phyloP scores from a whole-genome alignment of 1,140 invertebrate species.

The Teleopsis dalmanni region DNA sequence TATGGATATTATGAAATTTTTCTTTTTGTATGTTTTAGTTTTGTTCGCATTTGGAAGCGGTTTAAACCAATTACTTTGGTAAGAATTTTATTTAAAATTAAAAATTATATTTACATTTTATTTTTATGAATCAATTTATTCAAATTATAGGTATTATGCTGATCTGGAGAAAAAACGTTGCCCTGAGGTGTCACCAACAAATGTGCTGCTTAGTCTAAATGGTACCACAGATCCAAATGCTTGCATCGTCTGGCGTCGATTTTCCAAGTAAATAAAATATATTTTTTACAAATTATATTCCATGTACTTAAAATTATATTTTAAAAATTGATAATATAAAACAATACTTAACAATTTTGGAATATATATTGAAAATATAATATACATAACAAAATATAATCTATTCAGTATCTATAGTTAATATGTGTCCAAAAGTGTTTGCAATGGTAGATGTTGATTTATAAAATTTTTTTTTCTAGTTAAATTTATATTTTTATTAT shows the following conservation, averaged over 20 bases:
- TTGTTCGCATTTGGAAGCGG: slow-evolving; percentile 80
- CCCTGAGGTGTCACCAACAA: slow-evolving; percentile 45
- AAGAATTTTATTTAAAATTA: slow-evolving; percentile 61
- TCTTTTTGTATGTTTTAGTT: slow-evolving; percentile 89
- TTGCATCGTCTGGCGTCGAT: slow-evolving; percentile 81
- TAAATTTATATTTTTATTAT: too few species aligned
- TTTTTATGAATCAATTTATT: neutral
- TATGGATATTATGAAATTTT: slow-evolving; percentile 96
- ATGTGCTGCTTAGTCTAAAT: slow-evolving; percentile 44
- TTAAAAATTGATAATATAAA: too few species aligned
- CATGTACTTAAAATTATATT: too few species aligned
- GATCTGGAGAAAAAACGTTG: slow-evolving; percentile 84
- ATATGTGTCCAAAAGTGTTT: too few species aligned
- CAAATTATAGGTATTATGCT: slow-evolving; percentile 93
- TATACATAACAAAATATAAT: too few species aligned
- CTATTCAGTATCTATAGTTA: too few species aligned
- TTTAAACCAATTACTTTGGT: slow-evolving; percentile 70
- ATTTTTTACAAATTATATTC: too few species aligned
- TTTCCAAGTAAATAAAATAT: slow-evolving; percentile 67
- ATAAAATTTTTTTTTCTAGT: too few species aligned
- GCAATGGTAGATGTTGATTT: too few species aligned
- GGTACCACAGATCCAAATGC: slow-evolving; percentile 68
- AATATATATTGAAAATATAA: too few species aligned
- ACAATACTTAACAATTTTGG: too few species aligned
- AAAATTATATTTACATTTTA: neutral